phyloP scores from a whole-genome alignment of 1,140 invertebrate genomes.

The Lordiphosa clarofinis region DNA sequence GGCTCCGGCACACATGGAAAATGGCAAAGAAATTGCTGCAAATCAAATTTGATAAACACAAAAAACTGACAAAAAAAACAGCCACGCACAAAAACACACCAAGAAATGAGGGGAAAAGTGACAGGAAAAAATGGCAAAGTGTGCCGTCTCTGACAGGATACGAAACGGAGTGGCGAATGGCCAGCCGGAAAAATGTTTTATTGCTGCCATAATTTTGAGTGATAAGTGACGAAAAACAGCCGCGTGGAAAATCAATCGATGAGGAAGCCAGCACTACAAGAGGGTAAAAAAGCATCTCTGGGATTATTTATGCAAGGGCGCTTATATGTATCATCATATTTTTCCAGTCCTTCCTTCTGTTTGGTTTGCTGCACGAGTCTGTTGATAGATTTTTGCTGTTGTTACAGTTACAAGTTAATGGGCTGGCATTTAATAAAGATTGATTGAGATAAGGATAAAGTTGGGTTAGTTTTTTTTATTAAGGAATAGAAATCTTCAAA shows the following conservation, averaged over 20 bases:
- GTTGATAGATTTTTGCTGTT: slow-evolving; percentile 57
- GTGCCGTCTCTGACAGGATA: slow-evolving; percentile 60
- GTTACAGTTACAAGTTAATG: slow-evolving; percentile 60
- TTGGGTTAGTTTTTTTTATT: slow-evolving; percentile 8
- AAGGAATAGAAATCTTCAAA: no score
- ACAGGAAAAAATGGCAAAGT: slow-evolving; percentile 76
- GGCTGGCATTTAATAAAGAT: slow-evolving; percentile 69
- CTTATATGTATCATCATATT: slow-evolving; percentile 55
- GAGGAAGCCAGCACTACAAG: slow-evolving; percentile 11
- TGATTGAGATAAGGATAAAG: slow-evolving; percentile 45
- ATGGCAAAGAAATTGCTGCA: slow-evolving; percentile 73
- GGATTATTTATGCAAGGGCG: slow-evolving; percentile 65
- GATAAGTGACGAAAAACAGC: slow-evolving; percentile 76
- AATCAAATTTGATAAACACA: slow-evolving; percentile 76
- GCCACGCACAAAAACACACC: slow-evolving; percentile 29
- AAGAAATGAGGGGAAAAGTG: slow-evolving; percentile 60
- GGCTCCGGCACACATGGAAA: slow-evolving; percentile 57
- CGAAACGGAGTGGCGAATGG: slow-evolving; percentile 31
- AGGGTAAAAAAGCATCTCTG: slow-evolving; percentile 37
- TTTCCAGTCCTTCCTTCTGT: slow-evolving; percentile 19
- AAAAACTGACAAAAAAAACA: slow-evolving; percentile 22
- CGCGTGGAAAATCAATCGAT: slow-evolving; percentile 65
- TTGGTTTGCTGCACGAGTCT: slow-evolving; percentile 21
- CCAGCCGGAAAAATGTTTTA: slow-evolving; percentile 70
- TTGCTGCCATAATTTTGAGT: slow-evolving; percentile 78